Conservation (phyloP, 2,888 invertebrate genomes). For the Orchesellides sinensis region DNA sequence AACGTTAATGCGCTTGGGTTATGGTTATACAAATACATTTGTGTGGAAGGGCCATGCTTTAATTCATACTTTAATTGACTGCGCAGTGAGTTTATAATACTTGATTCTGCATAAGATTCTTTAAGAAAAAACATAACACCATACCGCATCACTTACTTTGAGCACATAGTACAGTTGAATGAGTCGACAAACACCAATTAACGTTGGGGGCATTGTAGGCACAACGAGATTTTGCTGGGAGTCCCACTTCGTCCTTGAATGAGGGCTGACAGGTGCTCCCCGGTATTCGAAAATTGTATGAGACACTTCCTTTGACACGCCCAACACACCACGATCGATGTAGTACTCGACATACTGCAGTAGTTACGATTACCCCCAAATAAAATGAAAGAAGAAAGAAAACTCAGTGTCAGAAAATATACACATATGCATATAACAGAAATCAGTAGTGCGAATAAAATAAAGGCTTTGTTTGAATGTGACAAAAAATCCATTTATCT, state of each 20-base stretch:
- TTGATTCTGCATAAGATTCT: too few relatives aligned
- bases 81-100: too few relatives aligned
- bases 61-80: too few relatives aligned
- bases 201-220: slow-evolving; percentile 86
- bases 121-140: not conserved
- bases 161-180: slow-evolving; percentile 86
- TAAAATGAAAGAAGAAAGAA: slow-evolving; percentile 66
- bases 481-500: slow-evolving; percentile 22
- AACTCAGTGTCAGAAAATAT: slow-evolving; percentile 30
- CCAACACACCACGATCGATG: slow-evolving; percentile 86
- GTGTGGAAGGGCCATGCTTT: too few relatives aligned
- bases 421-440: not conserved
- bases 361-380: not conserved
- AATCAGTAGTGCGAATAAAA: not conserved
- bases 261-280: slow-evolving; percentile 82
- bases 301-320: slow-evolving; percentile 83
- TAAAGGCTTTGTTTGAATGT: slow-evolving; percentile 1
- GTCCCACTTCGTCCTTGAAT: slow-evolving; percentile 82
- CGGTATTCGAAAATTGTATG: slow-evolving; percentile 85
- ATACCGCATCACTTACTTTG: slow-evolving; percentile 79
- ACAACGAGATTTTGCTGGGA: slow-evolving; percentile 83
- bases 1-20: too few relatives aligned
- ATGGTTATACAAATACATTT: too few relatives aligned
- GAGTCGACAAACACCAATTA: slow-evolving; percentile 84
- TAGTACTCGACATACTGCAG: slow-evolving; percentile 85